Conservation (phyloP, 2,113 vertebrate genomes). For the Pterocles gutturalis region DNA sequence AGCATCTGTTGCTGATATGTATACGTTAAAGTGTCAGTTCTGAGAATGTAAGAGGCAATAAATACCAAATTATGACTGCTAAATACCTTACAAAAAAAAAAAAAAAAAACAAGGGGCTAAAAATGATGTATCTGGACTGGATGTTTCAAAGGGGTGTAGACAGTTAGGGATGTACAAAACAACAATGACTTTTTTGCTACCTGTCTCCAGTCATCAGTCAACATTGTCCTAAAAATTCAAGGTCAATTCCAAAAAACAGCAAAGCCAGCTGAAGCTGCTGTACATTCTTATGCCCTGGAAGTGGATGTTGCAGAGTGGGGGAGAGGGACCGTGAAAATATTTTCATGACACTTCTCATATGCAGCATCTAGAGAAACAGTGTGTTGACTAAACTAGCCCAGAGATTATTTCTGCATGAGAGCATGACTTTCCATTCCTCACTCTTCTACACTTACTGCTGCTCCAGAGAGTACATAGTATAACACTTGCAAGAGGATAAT, state of each 20-base stretch:
- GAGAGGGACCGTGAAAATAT: neutral
- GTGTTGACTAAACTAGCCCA: neutral
- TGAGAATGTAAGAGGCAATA: neutral
- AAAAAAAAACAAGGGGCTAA: neutral
- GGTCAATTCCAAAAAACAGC: neutral
- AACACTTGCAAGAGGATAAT: neutral
- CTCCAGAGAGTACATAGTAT: neutral
- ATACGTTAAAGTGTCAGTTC: neutral
- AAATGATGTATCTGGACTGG: neutral
- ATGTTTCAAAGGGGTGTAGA: neutral
- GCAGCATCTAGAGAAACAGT: neutral
- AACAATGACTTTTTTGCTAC: neutral
- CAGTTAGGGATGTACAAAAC: neutral
- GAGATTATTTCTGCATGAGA: neutral
- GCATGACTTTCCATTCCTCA: neutral
- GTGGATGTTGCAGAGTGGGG: rapidly evolving
- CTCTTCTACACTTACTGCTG: neutral
- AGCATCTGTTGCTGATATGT: neutral
- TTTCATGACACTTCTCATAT: neutral
- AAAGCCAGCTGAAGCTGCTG: neutral
- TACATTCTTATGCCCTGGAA: neutral
- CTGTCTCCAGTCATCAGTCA: neutral
- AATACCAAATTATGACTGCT: neutral
- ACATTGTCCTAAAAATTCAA: neutral
- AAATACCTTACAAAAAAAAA: neutral